Conservation (phyloP, 2,888 invertebrate species). For the Heliconius aoede region DNA sequence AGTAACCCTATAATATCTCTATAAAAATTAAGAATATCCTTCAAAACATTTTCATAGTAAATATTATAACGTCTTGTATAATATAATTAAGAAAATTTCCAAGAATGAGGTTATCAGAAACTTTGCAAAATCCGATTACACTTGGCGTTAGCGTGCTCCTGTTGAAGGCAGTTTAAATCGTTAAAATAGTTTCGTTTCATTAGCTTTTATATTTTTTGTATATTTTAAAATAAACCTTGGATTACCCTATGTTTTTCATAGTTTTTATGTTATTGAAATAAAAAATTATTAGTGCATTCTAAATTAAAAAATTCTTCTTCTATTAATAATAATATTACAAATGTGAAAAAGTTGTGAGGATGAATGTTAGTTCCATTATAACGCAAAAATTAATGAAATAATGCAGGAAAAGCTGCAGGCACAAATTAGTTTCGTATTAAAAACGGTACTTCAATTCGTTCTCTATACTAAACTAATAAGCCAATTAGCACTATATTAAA, state of each 20-base stretch:
- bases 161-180: neutral
- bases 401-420: neutral
- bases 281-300: neutral
- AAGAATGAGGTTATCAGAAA: neutral
- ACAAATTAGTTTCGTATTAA: neutral
- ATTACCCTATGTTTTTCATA: neutral
- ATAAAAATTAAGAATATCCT: neutral
- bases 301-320: no score
- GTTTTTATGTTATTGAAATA: neutral
- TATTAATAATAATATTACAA: no score
- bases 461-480: neutral
- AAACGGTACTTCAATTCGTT: neutral
- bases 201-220: neutral
- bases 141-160: neutral
- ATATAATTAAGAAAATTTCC: no score
- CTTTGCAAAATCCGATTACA: slow-evolving; percentile 7
- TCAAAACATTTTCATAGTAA: neutral
- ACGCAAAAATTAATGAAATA: no score
- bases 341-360: no score
- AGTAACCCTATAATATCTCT: neutral
- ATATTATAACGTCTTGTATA: neutral
- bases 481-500: neutral
- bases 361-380: no score
- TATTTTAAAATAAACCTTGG: neutral
- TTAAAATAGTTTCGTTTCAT: neutral